Base-by-base conservation (phyloP, 2,888 invertebrate species). In the Hofmannophila pseudospretella region DNA sequence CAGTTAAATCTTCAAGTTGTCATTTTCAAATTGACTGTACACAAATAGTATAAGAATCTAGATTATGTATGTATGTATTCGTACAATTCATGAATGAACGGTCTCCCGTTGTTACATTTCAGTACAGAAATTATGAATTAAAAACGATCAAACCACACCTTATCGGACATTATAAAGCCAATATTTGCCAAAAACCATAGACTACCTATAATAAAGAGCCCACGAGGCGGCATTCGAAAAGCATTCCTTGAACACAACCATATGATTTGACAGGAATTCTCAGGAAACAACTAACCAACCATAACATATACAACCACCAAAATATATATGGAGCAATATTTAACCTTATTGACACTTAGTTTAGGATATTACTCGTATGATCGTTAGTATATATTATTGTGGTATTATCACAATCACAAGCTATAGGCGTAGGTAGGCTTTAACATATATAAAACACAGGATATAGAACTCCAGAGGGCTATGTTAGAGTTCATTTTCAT, bases 211-310 rank as follows among this genome's bases (percentile, higher is more conserved):
- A 4, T 7, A n/a, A 2, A 8, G 2, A n/a, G 9, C n/a, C 9
- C n/a, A 20, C 19, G 8, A 4, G 41, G 45, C 45, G 47, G 47
- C 39, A 23, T 26, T 26, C 32, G 16, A 45, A 51, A 54, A 44
- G 43, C 49, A 54, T 54, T 52, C 51, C 47, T 33, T 32, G 41
- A 42, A 28, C 36, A 44, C 52, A 37, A 52, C 54, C 57, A 52
- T 57, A 57, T 55, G 57, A 57, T 57, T 57, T 54, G 49, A 46
- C 42, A 45, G 45, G 47, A 49, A 51, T 51, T 52, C 54, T 42
- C 45, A 43, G 53, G 51, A 51, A 41, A 31, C 27, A 14, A 39
- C 34, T 30, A 20, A 32, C 16, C 16, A 32, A 34, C 20, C 7
- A 29, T 42, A 23, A n/a, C 8, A 23, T n/a, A n/a, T n/a, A 30